Percentiles rank a stretch among this genome's conserved stretches.
phyloP scores from a whole-genome alignment of 2,797 vertebrate genomes.

The Huso huso region DNA sequence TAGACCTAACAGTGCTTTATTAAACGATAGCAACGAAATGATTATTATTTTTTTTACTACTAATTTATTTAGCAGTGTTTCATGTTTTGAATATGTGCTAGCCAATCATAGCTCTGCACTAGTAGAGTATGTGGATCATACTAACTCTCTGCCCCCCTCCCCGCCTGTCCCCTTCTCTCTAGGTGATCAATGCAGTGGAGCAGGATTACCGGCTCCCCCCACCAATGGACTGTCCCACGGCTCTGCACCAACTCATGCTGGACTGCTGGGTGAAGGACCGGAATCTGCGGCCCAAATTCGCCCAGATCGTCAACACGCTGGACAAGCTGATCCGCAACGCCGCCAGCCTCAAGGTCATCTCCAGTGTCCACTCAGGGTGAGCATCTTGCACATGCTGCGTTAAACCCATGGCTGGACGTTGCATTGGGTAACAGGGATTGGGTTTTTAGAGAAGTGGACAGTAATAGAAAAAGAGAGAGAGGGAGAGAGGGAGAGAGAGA shows the following conservation, averaged over 20 bases:
- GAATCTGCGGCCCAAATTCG: slow-evolving; percentile 92
- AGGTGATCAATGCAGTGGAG: slow-evolving; percentile 98
- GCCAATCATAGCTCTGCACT: no score
- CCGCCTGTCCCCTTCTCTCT: slow-evolving; percentile 18
- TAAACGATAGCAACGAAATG: no score
- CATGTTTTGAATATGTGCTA: no score
- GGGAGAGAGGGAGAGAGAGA: slow-evolving; percentile 4
- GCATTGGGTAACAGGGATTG: no score
- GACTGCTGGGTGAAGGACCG: slow-evolving; percentile 98
- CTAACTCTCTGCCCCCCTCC: background rate
- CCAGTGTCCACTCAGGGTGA: slow-evolving; percentile 89
- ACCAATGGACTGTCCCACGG: slow-evolving; percentile 96
- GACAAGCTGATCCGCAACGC: slow-evolving; percentile 97
- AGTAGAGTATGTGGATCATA: no score
- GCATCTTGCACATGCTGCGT: slow-evolving; percentile 32
- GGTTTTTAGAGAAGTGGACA: no score
- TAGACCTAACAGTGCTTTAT: no score
- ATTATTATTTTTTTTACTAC: background rate
- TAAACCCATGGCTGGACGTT: no score
- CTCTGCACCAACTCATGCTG: slow-evolving; percentile 94
- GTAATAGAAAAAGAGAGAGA: background rate
- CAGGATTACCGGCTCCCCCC: slow-evolving; percentile 95
- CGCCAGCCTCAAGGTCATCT: slow-evolving; percentile 93
- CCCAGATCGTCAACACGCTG: slow-evolving; percentile 92
- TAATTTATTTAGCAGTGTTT: background rate